A percentile compares a stretch with the other conserved stretches of the same genome.
Conservation (phyloP, 2,797 vertebrate species). For the Hydrophis major region DNA sequence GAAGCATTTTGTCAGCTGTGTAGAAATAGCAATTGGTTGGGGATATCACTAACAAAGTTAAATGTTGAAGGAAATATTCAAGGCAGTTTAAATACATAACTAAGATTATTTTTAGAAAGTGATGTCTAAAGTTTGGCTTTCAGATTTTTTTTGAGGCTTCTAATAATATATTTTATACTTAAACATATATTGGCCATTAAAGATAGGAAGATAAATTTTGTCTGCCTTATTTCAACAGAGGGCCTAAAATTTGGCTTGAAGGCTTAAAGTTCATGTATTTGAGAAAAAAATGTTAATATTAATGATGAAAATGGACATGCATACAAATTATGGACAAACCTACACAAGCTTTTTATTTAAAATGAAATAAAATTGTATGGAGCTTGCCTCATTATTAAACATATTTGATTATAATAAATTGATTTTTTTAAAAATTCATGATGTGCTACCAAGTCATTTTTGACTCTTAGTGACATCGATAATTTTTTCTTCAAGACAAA, state of each 20-base stretch:
- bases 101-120: constrained; percentile 30
- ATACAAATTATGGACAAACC: not conserved
- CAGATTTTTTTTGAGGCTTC: not conserved
- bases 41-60: constrained; percentile 21
- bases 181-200: not conserved
- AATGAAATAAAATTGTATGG: not conserved
- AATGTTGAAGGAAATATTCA: constrained; percentile 4
- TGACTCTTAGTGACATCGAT: not conserved
- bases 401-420: not conserved
- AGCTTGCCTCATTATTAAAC: not conserved
- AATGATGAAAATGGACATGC: not conserved
- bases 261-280: not conserved
- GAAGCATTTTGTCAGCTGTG: constrained; percentile 29
- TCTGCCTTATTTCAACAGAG: not conserved
- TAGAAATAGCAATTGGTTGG: constrained; percentile 2
- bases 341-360: not conserved
- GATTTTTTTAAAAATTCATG: not conserved
- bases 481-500: not conserved
- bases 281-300: not conserved
- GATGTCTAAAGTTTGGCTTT: constrained; percentile 8
- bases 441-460: not conserved
- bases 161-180: not conserved
- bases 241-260: not conserved
- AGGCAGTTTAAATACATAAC: constrained; percentile 8
- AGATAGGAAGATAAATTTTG: not conserved